A percentile compares a stretch with the other conserved stretches of the same genome.
phyloP scores from a whole-genome alignment of 2,113 vertebrate genomes.

The Bubo blakistoni region DNA sequence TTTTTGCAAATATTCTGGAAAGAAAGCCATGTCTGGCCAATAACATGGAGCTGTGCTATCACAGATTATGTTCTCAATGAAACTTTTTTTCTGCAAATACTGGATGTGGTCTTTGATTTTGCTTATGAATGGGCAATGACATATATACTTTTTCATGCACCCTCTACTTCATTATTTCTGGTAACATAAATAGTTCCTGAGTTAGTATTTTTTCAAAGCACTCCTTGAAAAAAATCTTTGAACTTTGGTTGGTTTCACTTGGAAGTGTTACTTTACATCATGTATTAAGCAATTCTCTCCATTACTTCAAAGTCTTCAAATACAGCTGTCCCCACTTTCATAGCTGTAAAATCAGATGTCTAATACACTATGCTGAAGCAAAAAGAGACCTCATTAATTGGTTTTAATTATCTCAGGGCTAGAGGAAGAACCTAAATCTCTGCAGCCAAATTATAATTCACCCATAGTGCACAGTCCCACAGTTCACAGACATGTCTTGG shows the following conservation, averaged over 20 bases:
- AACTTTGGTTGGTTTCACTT: constrained; percentile 25
- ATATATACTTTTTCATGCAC: not conserved
- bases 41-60: not conserved
- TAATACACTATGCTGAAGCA: not conserved
- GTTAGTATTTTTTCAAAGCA: constrained; percentile 11
- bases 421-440: not conserved
- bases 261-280: constrained; percentile 20
- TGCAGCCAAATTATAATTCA: not conserved
- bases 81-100: not conserved
- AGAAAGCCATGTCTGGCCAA: not conserved
- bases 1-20: constrained; percentile 14
- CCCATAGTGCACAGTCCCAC: not conserved
- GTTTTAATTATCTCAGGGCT: not conserved
- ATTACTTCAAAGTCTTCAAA: constrained; percentile 2
- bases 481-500: not conserved
- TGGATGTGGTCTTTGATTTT: constrained; percentile 4
- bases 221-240: not conserved
- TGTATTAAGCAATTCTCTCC: constrained; percentile 16
- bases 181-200: not conserved
- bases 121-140: not conserved
- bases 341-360: not conserved
- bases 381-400: not conserved
- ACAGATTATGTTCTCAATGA: not conserved
- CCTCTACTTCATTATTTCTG: not conserved
- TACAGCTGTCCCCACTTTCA: not conserved